Evolutionary conservation across 2,888 invertebrate genomes (phyloP).

Genomic region (Erebia aethiops): DNA sequence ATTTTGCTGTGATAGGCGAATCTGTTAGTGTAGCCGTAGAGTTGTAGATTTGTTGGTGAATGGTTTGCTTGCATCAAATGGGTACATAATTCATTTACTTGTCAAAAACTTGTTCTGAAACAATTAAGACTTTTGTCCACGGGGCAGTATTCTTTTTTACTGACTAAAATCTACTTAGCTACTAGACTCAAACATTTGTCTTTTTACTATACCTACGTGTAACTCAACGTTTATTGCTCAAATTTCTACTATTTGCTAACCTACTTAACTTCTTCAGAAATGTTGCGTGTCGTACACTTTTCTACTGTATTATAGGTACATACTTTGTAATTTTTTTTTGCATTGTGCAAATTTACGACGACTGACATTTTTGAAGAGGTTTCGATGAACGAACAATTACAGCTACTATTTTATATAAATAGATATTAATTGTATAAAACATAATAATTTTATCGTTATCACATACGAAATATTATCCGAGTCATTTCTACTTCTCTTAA

Average conservation of each 20-base stretch:
- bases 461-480: conserved; percentile 8
- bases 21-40: background rate
- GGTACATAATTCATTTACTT: background rate
- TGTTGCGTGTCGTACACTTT: background rate
- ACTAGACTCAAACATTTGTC: background rate
- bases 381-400: conserved; percentile 8
- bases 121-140: background rate
- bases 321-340: conserved; percentile 16
- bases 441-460: conserved; percentile 1
- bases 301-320: background rate
- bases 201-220: background rate
- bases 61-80: conserved; percentile 8
- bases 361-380: conserved; percentile 2
- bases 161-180: too few species aligned
- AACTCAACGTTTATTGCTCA: conserved; percentile 36
- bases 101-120: background rate
- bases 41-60: conserved; percentile 15
- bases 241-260: conserved; percentile 15
- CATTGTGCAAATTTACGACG: background rate
- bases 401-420: background rate
- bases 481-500: conserved; percentile 7
- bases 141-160: background rate
- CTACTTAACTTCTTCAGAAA: background rate
- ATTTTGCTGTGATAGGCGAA: conserved; percentile 22
- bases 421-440: background rate